Evolutionary conservation across 2,888 invertebrate species (phyloP).

Genomic region (Desoria tigrina): DNA sequence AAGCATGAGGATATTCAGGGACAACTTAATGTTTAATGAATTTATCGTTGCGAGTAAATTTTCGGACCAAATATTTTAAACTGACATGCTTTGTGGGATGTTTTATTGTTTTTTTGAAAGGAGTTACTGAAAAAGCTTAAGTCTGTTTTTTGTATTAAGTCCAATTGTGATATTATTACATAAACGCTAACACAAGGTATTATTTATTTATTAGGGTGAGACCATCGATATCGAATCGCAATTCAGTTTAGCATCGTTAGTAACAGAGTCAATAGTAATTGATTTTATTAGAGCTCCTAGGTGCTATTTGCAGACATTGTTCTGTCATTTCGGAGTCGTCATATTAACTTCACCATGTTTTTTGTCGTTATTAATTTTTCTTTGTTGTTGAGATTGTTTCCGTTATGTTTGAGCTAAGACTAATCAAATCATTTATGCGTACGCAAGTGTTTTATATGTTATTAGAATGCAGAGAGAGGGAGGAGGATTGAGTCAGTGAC

Average conservation of each 20-base stretch:
- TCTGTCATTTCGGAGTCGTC: not conserved
- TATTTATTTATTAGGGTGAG: no score
- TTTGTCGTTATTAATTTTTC: conserved; percentile 30
- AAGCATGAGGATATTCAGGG: no score
- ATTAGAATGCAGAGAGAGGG: conserved; percentile 45
- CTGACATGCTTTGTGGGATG: conserved; percentile 1
- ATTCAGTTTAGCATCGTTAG: not conserved
- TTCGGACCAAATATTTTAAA: conserved; percentile 3
- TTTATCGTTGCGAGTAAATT: conserved; percentile 1
- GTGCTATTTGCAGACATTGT: conserved; percentile 35
- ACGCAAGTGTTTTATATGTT: conserved; percentile 28
- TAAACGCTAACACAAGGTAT: not conserved
- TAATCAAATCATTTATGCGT: conserved; percentile 15
- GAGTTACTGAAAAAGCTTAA: not conserved
- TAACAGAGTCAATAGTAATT: not conserved
- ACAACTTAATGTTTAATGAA: not conserved
- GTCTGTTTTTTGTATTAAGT: not conserved
- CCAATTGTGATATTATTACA: not conserved
- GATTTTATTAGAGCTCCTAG: conserved; percentile 44
- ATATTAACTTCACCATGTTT: conserved; percentile 17
- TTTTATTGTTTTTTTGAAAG: not conserved
- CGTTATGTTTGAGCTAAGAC: conserved; percentile 28
- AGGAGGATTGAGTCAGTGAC: conserved; percentile 6
- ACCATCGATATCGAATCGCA: conserved; percentile 6
- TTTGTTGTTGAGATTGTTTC: conserved; percentile 35